These are phyloP conservation scores for Odontamblyopus lacepedii DNA, from an alignment of 2,797 vertebrate species.

Conservation along the genomic window DNA sequence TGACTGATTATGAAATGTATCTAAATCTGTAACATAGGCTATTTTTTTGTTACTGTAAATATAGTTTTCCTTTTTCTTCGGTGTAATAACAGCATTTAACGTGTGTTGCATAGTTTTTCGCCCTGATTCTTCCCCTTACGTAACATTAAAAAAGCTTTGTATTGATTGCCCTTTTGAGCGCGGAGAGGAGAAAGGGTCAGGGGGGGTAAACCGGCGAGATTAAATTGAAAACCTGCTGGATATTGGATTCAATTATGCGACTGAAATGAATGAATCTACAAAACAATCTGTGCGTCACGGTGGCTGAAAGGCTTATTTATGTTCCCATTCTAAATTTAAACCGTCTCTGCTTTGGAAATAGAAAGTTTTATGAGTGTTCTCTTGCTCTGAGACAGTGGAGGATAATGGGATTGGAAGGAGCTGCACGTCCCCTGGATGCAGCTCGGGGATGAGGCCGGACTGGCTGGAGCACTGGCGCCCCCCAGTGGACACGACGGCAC, in stretches of 20 bases:
- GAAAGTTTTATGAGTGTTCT: not conserved
- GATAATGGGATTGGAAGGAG: slow-evolving; percentile 37
- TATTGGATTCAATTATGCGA: not conserved
- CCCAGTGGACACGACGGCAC: slow-evolving; percentile 39
- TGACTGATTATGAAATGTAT: no score
- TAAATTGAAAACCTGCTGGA: not conserved
- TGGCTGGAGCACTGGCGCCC: slow-evolving; percentile 55
- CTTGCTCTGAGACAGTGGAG: not conserved
- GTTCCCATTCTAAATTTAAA: slow-evolving; percentile 1
- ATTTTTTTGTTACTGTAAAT: no score
- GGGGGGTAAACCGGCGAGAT: not conserved
- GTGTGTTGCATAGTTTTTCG: no score
- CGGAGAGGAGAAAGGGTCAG: slow-evolving; percentile 14
- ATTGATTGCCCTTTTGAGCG: slow-evolving; percentile 22
- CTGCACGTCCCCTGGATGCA: not conserved
- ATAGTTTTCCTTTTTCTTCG: no score
- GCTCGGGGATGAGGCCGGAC: slow-evolving; percentile 5
- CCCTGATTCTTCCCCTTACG: no score
- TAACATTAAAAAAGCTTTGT: not conserved
- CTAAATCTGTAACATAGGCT: no score
- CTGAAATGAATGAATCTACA: not conserved
- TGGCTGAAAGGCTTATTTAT: not conserved
- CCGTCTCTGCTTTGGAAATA: not conserved
- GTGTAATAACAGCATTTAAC: no score
- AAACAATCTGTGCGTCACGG: not conserved